A percentile compares a stretch with the other conserved stretches of the same genome.
Evolutionary conservation across 2,888 invertebrate genomes (phyloP).

Genomic region (Andrena dorsata): DNA sequence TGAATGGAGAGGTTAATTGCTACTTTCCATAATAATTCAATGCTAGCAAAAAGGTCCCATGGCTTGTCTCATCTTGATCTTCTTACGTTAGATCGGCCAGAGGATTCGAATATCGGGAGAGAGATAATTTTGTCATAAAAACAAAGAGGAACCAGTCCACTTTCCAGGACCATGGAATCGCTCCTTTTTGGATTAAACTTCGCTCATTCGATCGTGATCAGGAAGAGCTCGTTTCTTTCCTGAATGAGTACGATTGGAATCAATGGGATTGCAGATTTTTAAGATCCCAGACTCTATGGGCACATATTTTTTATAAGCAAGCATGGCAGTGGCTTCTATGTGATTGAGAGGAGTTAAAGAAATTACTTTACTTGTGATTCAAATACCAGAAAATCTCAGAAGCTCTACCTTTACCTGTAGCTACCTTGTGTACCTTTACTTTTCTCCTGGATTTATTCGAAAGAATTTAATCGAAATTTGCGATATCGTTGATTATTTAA

Average conservation of each 20-base stretch:
- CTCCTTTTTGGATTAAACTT: conserved; percentile 18
- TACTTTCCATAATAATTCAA: conserved; percentile 80
- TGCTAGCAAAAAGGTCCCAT: conserved; percentile 60
- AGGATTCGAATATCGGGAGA: conserved; percentile 62
- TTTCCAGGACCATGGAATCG: conserved; percentile 50
- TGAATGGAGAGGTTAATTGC: conserved; percentile 77
- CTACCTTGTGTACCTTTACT: no score
- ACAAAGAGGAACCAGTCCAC: conserved; percentile 41
- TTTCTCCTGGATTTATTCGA: no score
- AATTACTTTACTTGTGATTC: no score
- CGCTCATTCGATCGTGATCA: not conserved
- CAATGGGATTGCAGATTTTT: no score
- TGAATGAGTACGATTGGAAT: not conserved
- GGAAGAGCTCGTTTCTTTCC: not conserved
- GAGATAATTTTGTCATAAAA: conserved; percentile 61
- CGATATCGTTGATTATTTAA: no score
- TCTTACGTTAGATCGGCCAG: conserved; percentile 45
- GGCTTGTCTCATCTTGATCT: conserved; percentile 39
- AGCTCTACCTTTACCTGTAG: no score
- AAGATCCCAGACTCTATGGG: no score
- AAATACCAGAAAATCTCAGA: no score
- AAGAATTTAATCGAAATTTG: no score
- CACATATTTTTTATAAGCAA: no score
- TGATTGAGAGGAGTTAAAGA: no score
- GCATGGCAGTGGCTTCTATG: no score